Evolutionary conservation across 2,113 vertebrate species (phyloP).

Genomic region (Sciurus niger): DNA sequence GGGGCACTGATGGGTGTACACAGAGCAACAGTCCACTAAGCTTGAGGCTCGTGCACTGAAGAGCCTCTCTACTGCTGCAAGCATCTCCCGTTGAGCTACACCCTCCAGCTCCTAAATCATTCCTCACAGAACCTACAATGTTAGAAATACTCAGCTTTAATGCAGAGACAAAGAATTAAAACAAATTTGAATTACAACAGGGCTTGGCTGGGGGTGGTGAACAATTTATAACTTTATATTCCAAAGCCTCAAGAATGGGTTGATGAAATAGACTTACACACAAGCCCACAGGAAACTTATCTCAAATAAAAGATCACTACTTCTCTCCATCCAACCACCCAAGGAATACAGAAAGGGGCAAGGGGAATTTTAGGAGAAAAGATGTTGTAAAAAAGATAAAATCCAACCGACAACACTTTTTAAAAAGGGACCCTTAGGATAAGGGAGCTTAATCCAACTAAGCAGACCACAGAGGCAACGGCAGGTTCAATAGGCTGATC

Average conservation of each 20-base stretch:
- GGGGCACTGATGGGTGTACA: background rate
- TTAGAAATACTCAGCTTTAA: background rate
- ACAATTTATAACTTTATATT: background rate
- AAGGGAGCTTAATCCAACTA: background rate
- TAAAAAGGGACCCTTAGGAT: background rate
- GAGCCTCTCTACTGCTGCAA: background rate
- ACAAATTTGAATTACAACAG: background rate
- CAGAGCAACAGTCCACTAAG: rapidly evolving
- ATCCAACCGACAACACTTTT: background rate
- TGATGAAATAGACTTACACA: background rate
- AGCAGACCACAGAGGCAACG: rapidly evolving
- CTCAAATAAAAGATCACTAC: background rate
- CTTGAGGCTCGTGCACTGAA: background rate
- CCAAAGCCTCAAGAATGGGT: background rate
- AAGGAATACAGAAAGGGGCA: background rate
- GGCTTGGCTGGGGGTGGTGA: background rate
- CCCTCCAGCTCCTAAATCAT: background rate
- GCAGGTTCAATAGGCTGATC: background rate
- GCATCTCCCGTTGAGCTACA: background rate
- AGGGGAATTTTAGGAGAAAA: background rate
- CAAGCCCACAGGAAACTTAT: background rate
- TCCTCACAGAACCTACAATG: background rate
- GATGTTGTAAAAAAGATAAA: background rate
- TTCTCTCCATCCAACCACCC: background rate
- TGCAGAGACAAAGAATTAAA: background rate